Evolutionary conservation across 2,797 vertebrate species (phyloP).

Genomic region (Anguilla marmorata): DNA sequence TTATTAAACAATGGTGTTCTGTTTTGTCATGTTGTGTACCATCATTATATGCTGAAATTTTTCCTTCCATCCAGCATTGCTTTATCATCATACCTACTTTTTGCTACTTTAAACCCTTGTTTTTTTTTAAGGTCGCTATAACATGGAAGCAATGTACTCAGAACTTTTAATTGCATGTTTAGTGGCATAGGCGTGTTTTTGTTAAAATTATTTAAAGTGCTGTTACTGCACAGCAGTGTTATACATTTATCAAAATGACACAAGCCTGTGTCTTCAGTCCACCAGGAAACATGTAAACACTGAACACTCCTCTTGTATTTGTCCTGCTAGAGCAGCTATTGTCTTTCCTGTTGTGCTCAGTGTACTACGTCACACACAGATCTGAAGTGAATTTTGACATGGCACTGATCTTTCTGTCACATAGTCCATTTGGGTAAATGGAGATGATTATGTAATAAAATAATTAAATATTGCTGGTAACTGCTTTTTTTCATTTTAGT

Average conservation of each 20-base stretch:
- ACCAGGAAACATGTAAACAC: not conserved
- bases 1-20: not conserved
- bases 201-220: not conserved
- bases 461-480: not conserved
- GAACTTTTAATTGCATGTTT: not conserved
- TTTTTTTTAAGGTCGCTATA: not conserved
- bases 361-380: not conserved
- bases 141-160: not conserved
- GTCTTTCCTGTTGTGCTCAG: not conserved
- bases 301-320: not conserved
- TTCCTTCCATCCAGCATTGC: not conserved
- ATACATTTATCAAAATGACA: not conserved
- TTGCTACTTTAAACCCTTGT: not conserved
- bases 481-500: not conserved
- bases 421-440: not conserved
- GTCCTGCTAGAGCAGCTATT: not conserved
- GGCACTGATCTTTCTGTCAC: not conserved
- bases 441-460: not conserved
- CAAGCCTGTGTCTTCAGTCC: not conserved
- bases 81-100: not conserved
- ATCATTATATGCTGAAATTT: not conserved
- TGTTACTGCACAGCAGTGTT: not conserved
- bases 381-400: not conserved
- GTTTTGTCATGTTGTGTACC: not conserved
- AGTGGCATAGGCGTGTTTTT: not conserved